Evolutionary conservation across 2,888 invertebrate species (phyloP).

Genomic region (Agrochola macilenta): DNA sequence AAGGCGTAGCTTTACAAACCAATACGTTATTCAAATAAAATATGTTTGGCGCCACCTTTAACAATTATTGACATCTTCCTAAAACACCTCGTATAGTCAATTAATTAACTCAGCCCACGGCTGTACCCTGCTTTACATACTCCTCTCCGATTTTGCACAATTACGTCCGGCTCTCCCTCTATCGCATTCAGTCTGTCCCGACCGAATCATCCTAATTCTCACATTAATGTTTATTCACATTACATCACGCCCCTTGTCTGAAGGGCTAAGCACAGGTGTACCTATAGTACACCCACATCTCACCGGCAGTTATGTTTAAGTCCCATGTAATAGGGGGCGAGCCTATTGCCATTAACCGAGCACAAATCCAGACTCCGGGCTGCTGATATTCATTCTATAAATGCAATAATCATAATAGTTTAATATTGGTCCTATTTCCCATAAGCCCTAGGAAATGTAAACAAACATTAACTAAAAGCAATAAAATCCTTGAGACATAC

Average conservation of each 20-base stretch:
- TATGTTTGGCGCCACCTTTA: neutral
- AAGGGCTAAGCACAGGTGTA: neutral
- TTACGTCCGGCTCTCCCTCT: neutral
- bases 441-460: constrained; percentile 33
- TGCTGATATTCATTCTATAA: neutral
- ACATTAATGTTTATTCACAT: neutral
- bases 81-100: neutral
- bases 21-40: neutral
- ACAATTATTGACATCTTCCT: neutral
- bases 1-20: neutral
- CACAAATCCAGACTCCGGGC: neutral
- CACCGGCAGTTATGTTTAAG: no score
- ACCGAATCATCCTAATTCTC: neutral
- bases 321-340: no score
- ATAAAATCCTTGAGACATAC: constrained; percentile 75
- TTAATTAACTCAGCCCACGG: no score
- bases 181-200: neutral
- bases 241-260: neutral
- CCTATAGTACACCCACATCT: no score
- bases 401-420: neutral
- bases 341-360: no score
- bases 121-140: neutral
- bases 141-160: neutral
- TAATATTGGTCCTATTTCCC: neutral
- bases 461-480: constrained; percentile 52